Conservation (phyloP, 2,113 vertebrate species). For the Nicator chloris region DNA sequence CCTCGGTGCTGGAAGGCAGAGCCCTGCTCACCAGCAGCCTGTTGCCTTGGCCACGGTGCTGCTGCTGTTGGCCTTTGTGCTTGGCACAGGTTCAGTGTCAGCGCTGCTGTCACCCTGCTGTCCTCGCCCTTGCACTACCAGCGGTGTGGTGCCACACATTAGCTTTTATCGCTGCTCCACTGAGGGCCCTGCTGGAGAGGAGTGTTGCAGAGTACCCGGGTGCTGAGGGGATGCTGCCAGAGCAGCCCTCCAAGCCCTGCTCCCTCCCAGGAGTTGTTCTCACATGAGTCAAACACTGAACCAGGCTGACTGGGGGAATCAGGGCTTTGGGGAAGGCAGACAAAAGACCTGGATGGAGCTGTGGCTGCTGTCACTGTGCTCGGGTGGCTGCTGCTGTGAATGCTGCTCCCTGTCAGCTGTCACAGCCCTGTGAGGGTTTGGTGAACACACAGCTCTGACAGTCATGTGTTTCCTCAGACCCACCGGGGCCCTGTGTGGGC, state of each 20-base stretch:
- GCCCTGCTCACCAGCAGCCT: background rate
- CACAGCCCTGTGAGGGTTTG: background rate
- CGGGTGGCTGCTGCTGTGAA: background rate
- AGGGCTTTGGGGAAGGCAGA: background rate
- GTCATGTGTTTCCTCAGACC: background rate
- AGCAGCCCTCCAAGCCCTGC: background rate
- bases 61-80: background rate
- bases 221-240: background rate
- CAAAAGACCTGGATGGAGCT: background rate
- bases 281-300: too few relatives aligned
- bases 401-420: background rate
- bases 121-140: background rate
- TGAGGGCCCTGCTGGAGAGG: background rate
- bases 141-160: fast-evolving
- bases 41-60: background rate
- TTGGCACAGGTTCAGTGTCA: background rate
- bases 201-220: background rate
- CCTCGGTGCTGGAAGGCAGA: background rate
- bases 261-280: background rate
- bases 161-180: background rate
- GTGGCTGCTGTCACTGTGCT: background rate
- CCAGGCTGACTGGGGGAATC: background rate
- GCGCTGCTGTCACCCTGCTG: background rate
- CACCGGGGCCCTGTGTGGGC: background rate
- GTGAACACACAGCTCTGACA: background rate